phyloP scores from a whole-genome alignment of 2,888 invertebrate genomes.

The Ophion ellenae region DNA sequence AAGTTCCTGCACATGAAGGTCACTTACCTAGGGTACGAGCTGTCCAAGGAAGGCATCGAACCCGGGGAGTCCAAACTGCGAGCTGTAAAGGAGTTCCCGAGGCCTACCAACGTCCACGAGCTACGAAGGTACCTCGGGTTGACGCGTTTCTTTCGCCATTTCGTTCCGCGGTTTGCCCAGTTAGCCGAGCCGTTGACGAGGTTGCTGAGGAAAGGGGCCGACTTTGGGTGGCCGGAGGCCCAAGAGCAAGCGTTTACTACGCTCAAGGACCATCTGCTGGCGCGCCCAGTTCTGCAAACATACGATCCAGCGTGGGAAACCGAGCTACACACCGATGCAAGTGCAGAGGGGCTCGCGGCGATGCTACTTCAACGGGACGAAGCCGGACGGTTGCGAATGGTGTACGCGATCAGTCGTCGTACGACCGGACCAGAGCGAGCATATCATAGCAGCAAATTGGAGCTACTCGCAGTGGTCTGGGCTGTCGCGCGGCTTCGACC shows the following conservation, averaged over 20 bases:
- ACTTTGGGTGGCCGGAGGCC: neutral
- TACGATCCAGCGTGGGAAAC: constrained; percentile 44
- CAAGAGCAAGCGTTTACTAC: constrained; percentile 38
- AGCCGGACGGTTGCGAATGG: neutral
- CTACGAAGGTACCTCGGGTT: neutral
- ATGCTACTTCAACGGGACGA: constrained; percentile 66
- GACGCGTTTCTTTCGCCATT: neutral
- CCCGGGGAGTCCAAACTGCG: neutral
- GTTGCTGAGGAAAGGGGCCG: neutral
- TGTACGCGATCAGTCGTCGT: too few relatives aligned
- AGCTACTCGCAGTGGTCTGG: too few relatives aligned
- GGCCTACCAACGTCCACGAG: neutral
- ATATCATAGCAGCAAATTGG: too few relatives aligned
- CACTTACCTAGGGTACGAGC: neutral
- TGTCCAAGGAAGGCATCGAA: neutral
- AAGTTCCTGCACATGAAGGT: neutral
- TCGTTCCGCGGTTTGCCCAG: neutral
- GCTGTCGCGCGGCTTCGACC: too few relatives aligned
- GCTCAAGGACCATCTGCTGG: constrained; percentile 12
- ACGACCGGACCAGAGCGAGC: too few relatives aligned
- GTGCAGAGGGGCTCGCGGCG: neutral
- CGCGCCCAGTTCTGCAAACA: constrained; percentile 26
- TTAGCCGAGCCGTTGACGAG: neutral
- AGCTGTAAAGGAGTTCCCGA: neutral
- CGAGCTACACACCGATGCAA: constrained; percentile 42